Percentiles rank a stretch among this genome's conserved stretches.
These are phyloP conservation scores for Goniozus legneri DNA, from an alignment of 1,140 invertebrate species.

Conservation along the genomic window DNA sequence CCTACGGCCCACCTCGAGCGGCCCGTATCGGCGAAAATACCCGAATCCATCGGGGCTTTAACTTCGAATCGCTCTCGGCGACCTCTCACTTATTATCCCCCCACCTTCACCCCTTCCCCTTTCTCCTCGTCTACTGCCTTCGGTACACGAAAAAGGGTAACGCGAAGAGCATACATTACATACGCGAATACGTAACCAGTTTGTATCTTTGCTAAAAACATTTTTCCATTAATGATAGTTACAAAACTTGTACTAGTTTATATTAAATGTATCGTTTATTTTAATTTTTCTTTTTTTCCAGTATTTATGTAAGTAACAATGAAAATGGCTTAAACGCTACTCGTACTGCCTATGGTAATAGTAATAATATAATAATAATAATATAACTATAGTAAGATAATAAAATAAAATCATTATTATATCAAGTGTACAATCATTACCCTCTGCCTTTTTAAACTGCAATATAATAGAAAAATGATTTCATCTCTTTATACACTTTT, in stretches of 20 bases:
- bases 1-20: slow-evolving; percentile 20
- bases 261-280: slow-evolving; percentile 54
- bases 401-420: slow-evolving; percentile 51
- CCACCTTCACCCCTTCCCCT: not conserved
- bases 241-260: slow-evolving; percentile 15
- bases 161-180: not conserved
- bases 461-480: slow-evolving; percentile 29
- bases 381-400: slow-evolving; percentile 24
- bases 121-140: not conserved
- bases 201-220: too few species aligned
- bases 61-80: slow-evolving; percentile 29
- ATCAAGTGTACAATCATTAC: slow-evolving; percentile 44
- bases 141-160: not conserved
- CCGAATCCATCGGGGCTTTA: slow-evolving; percentile 38
- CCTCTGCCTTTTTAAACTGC: slow-evolving; percentile 48
- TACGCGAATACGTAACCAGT: too few species aligned
- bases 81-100: slow-evolving; percentile 10
- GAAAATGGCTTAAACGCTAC: slow-evolving; percentile 51
- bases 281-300: slow-evolving; percentile 46
- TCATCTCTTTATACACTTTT: slow-evolving; percentile 5
- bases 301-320: slow-evolving; percentile 56
- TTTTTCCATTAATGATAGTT: not conserved
- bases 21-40: slow-evolving; percentile 38
- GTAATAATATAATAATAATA: slow-evolving; percentile 37
- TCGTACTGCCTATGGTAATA: slow-evolving; percentile 43